These are phyloP conservation scores for Xestia rhomboidea DNA, from an alignment of 2,888 invertebrate genomes.

Conservation along the genomic window DNA sequence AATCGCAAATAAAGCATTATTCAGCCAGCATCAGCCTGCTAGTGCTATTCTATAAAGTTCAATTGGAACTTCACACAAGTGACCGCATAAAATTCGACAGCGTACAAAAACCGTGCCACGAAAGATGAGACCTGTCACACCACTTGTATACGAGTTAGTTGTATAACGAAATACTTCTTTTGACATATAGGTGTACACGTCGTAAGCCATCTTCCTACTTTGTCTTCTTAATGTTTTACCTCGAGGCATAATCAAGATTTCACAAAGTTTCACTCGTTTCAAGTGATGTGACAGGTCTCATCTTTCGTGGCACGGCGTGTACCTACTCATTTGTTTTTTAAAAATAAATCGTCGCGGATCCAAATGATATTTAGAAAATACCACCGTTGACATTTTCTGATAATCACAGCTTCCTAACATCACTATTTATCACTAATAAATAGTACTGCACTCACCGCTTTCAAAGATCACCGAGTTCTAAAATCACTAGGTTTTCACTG, in stretches of 20 bases:
- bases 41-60: not conserved
- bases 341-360: not conserved
- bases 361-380: not conserved
- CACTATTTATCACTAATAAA: not conserved
- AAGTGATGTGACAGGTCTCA: no score
- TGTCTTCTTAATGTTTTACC: no score
- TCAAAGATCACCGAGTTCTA: constrained; percentile 15
- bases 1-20: not conserved
- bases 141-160: no score
- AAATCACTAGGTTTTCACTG: constrained; percentile 32
- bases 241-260: no score
- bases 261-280: no score
- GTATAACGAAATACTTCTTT: no score
- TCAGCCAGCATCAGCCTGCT: not conserved
- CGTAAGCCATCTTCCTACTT: no score
- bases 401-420: not conserved
- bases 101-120: no score
- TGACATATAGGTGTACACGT: no score
- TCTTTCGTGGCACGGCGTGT: no score
- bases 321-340: not conserved
- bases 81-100: not conserved
- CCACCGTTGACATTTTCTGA: not conserved
- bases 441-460: constrained; percentile 32
- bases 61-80: no score
- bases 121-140: no score